A percentile compares a stretch with the other conserved stretches of the same genome.
Conservation (phyloP, 2,113 vertebrate genomes). For the Tretioscincus oriximinensis region DNA sequence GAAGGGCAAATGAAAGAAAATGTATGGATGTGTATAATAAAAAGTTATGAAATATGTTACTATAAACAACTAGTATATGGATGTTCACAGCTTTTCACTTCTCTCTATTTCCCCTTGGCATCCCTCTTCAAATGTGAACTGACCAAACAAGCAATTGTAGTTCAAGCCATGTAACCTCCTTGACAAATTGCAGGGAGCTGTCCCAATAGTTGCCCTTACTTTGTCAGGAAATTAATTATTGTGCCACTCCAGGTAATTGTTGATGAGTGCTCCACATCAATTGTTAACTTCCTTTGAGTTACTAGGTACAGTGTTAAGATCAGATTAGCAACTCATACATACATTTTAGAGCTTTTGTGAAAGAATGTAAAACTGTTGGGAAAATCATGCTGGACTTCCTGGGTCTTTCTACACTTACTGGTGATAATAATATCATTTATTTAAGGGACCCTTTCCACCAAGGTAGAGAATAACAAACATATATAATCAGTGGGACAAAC, state of each 20-base stretch:
- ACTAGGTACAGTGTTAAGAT: slow-evolving; percentile 53
- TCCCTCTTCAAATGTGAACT: not conserved
- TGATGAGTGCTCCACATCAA: slow-evolving; percentile 80
- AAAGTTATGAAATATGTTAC: not conserved
- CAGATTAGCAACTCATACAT: slow-evolving; percentile 48
- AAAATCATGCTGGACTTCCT: not conserved
- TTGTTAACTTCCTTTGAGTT: slow-evolving; percentile 77
- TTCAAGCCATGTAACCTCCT: not conserved
- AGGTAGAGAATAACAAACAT: too few species aligned
- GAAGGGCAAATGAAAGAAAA: too few species aligned
- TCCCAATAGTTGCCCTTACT: not conserved
- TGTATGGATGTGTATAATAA: too few species aligned
- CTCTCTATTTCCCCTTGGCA: not conserved
- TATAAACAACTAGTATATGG: not conserved
- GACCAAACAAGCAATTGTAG: not conserved
- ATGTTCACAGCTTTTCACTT: not conserved
- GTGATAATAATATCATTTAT: too few species aligned
- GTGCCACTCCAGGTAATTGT: slow-evolving; percentile 78
- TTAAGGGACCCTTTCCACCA: too few species aligned
- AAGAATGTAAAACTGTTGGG: not conserved
- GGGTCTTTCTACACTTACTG: too few species aligned
- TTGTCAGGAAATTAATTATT: slow-evolving; percentile 75
- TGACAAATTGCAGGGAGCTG: slow-evolving; percentile 8
- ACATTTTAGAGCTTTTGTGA: slow-evolving; percentile 4
- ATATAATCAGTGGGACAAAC: too few species aligned